A percentile compares a stretch with the other conserved stretches of the same genome.
phyloP scores from a whole-genome alignment of 2,888 invertebrate genomes.

The Thalpophila matura region DNA sequence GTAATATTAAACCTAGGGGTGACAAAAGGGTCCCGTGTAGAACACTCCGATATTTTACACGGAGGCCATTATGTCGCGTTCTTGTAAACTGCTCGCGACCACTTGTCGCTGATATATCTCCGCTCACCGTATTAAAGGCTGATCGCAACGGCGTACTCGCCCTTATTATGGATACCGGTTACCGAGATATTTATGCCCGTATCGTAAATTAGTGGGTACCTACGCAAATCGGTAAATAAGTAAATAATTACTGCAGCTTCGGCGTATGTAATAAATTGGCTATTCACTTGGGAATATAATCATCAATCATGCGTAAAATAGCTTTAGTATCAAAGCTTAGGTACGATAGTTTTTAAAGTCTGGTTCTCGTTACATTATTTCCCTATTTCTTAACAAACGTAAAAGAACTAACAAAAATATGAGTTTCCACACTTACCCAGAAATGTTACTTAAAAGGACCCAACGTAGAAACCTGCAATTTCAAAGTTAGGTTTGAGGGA shows the following conservation, averaged over 20 bases:
- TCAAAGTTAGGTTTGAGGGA: too few species aligned
- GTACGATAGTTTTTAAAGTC: constrained; percentile 24
- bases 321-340: constrained; percentile 16
- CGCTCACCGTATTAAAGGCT: constrained; percentile 75
- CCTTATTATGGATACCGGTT: constrained; percentile 59
- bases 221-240: constrained; percentile 60
- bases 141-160: constrained; percentile 41
- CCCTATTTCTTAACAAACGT: not conserved
- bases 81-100: constrained; percentile 87
- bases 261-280: constrained; percentile 42
- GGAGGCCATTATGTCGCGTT: constrained; percentile 84
- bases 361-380: not conserved
- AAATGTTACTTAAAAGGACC: too few species aligned
- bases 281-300: constrained; percentile 41
- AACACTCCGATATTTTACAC: constrained; percentile 77
- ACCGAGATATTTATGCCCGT: constrained; percentile 56
- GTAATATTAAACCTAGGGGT: not conserved
- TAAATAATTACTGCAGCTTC: constrained; percentile 57
- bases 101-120: constrained; percentile 88
- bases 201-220: constrained; percentile 54
- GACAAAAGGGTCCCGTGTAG: constrained; percentile 56
- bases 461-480: too few species aligned
- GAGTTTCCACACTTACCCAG: too few species aligned
- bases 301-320: constrained; percentile 54
- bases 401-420: not conserved